Conservation (phyloP, 2,113 vertebrate species). For the Zosterops japonicus region DNA sequence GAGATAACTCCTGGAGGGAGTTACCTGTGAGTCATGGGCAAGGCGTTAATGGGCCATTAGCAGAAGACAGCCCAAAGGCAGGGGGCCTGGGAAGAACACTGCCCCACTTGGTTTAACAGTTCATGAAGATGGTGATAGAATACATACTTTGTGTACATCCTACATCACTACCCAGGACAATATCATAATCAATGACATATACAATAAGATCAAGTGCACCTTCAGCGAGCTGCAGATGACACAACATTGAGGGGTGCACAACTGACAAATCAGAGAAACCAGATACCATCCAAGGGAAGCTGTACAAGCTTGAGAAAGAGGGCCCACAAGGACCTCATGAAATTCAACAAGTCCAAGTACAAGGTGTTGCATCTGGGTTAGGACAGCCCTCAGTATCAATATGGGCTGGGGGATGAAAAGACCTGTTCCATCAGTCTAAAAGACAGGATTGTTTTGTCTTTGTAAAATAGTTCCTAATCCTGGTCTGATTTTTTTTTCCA, state of each 20-base stretch:
- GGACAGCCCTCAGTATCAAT: too few relatives aligned
- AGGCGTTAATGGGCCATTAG: too few relatives aligned
- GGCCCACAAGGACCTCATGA: not conserved
- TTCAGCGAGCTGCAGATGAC: not conserved
- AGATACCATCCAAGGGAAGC: not conserved
- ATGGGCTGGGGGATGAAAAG: not conserved
- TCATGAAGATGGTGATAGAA: too few relatives aligned
- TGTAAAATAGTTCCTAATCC: not conserved
- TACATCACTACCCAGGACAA: too few relatives aligned
- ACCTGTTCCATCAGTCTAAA: not conserved
- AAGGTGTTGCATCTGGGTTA: not conserved
- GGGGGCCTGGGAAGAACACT: too few relatives aligned
- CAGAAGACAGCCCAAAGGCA: too few relatives aligned
- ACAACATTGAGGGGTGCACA: not conserved
- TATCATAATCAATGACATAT: not conserved
- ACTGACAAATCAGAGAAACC: accelerated
- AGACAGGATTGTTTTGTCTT: not conserved
- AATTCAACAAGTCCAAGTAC: not conserved
- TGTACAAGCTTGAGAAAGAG: not conserved
- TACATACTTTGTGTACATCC: too few relatives aligned
- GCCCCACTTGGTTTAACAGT: too few relatives aligned
- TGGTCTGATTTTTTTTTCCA: not conserved
- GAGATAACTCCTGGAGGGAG: too few relatives aligned
- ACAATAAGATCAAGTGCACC: not conserved
- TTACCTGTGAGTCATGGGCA: too few relatives aligned